Conservation (phyloP, 2,888 invertebrate genomes). For the Deroplatys truncata region DNA sequence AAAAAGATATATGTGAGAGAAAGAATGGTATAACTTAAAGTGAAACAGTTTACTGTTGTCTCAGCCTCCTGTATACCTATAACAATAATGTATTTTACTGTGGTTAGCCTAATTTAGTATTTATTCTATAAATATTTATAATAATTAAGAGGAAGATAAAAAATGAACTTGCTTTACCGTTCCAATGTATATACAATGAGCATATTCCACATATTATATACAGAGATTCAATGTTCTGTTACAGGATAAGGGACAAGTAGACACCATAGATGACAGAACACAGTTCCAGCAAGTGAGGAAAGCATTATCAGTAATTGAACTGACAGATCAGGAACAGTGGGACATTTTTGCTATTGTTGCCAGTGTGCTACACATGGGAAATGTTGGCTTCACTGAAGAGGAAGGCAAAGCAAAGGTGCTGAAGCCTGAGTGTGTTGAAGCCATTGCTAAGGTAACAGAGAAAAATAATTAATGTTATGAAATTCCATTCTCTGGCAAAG, state of each 20-base stretch:
- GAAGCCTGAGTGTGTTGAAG: constrained; percentile 59
- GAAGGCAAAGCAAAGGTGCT: constrained; percentile 67
- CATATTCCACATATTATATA: constrained; percentile 15
- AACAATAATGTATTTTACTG: too few relatives aligned
- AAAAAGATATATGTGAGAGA: too few relatives aligned
- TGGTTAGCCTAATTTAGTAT: too few relatives aligned
- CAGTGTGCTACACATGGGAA: constrained; percentile 80
- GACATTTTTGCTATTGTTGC: constrained; percentile 80
- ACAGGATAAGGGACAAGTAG: constrained; percentile 47
- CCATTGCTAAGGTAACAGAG: constrained; percentile 61
- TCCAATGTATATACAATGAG: not conserved
- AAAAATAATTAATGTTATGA: too few relatives aligned
- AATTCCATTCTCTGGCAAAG: too few relatives aligned
- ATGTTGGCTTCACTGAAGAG: constrained; percentile 73
- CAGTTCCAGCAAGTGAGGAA: constrained; percentile 66
- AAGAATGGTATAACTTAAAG: too few relatives aligned
- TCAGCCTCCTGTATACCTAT: too few relatives aligned
- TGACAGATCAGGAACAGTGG: constrained; percentile 63
- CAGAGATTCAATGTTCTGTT: constrained; percentile 19
- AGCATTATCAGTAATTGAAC: constrained; percentile 76
- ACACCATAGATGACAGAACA: constrained; percentile 57
- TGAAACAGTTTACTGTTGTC: too few relatives aligned
- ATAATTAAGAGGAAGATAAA: too few relatives aligned
- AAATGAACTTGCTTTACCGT: not conserved
- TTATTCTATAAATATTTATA: too few relatives aligned